A percentile compares a stretch with the other conserved stretches of the same genome.
Conservation (phyloP, 2,113 vertebrate species). For the Oreocharis arfaki region DNA sequence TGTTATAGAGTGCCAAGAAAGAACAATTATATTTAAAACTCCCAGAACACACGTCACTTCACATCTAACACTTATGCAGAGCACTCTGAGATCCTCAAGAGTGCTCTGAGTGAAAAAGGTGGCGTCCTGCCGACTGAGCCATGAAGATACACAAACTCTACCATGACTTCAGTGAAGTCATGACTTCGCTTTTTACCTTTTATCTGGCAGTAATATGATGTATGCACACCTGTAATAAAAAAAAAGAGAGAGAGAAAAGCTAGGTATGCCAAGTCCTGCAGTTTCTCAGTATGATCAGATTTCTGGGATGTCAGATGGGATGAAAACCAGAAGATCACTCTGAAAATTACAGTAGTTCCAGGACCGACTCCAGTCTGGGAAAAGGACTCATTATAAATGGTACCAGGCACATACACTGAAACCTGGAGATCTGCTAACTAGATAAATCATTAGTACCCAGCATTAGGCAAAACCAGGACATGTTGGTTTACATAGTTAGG, state of each 20-base stretch:
- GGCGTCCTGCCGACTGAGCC: not conserved
- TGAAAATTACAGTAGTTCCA: not conserved
- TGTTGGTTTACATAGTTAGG: not conserved
- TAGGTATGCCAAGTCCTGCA: not conserved
- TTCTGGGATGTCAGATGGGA: not conserved
- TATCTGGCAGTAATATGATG: not conserved
- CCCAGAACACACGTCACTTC: not conserved
- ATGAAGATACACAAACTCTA: not conserved
- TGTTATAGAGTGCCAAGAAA: not conserved
- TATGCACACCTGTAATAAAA: not conserved
- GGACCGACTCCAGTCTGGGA: not conserved
- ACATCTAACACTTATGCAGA: not conserved
- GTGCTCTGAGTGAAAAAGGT: not conserved
- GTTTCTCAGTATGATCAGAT: not conserved
- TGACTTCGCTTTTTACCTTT: not conserved
- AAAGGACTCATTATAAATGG: not conserved
- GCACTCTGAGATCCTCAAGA: not conserved
- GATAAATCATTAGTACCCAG: not conserved
- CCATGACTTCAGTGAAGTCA: not conserved
- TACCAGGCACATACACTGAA: no score
- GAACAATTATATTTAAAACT: not conserved
- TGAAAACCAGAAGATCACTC: not conserved
- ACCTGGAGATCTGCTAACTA: not conserved
- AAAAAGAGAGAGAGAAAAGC: not conserved
- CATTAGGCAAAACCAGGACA: not conserved